Base-by-base conservation (phyloP, 2,888 invertebrate species). In the Rhingia rostrata region DNA sequence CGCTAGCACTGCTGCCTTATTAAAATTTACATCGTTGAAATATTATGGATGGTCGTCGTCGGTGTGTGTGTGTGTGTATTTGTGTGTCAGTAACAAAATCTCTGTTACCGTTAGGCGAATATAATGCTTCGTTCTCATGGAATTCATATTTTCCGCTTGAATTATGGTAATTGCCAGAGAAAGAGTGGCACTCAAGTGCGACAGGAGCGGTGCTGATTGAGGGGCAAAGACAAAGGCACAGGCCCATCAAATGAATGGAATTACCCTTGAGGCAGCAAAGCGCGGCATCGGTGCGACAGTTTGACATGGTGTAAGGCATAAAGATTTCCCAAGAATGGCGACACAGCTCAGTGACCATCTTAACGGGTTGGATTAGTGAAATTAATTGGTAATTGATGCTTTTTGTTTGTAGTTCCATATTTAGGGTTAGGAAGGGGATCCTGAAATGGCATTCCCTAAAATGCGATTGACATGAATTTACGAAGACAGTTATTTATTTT, bases 121-220 rank as follows among this genome's bases (percentile, higher is more conserved):
- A 12, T 2, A 6, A 14, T 41, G 41, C 35, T 14, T 51, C 49
- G 66, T 49, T 58, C 14, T 58, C 10, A 60, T 43, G 75, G 75
- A 54, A 75, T 67, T 75, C 53, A 75, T 75, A 67, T 67, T 75
- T 75, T 75, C 67, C 67, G 67, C 67, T 61, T 60, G 60, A 67
- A 61, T 47, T 77, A 77, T 77, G 75, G 53, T 77, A 67, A 77
- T 77, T 61, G 53, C 47, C 4, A 32, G 60, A 7, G 10, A 12
- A 5, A 5, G 14, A 39, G 43, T 12, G 51, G 9, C 45, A 14
- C 22, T 22, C 22, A 22, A 22, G 22, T 22, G 32, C 2, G n/a
- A 33, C 41, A 6, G 10, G 12, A 45, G 12, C n/a, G n/a, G n/a
- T 45, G 12, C 12, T 22, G 22, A 22, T 22, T 22, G 22, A 22